These are phyloP conservation scores for Pseudopleuronectes americanus DNA, from an alignment of 2,797 vertebrate species.

Conservation along the genomic window DNA sequence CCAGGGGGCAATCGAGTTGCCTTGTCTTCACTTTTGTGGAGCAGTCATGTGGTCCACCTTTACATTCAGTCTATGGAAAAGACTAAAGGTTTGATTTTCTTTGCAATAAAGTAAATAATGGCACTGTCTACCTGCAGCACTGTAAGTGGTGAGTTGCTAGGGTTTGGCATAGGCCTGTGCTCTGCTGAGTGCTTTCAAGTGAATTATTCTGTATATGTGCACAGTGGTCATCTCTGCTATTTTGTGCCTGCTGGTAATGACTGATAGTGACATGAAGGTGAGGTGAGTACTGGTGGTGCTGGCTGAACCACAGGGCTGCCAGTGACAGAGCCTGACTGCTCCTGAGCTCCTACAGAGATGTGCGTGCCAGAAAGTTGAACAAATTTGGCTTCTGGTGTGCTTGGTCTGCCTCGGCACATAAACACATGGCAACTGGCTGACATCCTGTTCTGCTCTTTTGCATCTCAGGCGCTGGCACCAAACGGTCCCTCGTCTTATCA, in stretches of 20 bases:
- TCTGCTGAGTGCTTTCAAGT: slow-evolving; percentile 21
- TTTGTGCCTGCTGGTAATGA: slow-evolving; percentile 58
- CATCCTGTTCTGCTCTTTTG: slow-evolving; percentile 25
- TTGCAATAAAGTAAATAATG: background rate
- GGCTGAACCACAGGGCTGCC: background rate
- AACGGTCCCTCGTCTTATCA: slow-evolving; percentile 22
- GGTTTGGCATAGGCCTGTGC: slow-evolving; percentile 13
- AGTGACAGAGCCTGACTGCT: slow-evolving; percentile 19
- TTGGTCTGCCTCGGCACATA: slow-evolving; percentile 30
- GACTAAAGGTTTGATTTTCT: background rate
- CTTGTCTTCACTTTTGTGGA: too few relatives aligned
- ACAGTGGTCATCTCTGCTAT: slow-evolving; percentile 34
- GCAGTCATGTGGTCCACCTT: too few relatives aligned
- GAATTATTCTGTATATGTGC: slow-evolving; percentile 34
- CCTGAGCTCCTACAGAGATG: slow-evolving; percentile 49
- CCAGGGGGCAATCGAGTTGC: too few relatives aligned
- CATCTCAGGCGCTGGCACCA: slow-evolving; percentile 5
- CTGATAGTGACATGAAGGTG: slow-evolving; percentile 45
- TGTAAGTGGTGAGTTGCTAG: background rate
- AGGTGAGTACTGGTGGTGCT: slow-evolving; percentile 17
- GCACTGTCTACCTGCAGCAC: background rate
- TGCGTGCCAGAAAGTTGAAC: slow-evolving; percentile 54
- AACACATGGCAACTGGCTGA: slow-evolving; percentile 30
- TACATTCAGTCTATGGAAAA: too few relatives aligned
- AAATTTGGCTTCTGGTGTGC: slow-evolving; percentile 37